Percentiles rank a stretch among this genome's conserved stretches.
Evolutionary conservation across 2,797 vertebrate genomes (phyloP).

Genomic region (Megaceryle alcyon): DNA sequence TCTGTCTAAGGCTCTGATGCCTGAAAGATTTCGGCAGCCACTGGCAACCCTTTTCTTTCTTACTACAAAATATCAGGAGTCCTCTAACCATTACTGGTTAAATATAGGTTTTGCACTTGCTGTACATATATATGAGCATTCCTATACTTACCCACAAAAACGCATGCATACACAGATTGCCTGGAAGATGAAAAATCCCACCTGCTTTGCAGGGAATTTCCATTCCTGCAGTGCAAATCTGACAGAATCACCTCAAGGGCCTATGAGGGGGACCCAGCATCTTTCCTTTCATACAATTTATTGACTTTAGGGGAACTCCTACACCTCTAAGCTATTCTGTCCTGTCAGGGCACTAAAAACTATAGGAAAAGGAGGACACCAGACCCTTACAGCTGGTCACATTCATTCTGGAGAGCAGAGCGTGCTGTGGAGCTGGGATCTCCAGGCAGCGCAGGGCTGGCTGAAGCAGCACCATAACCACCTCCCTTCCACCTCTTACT

Average conservation of each 20-base stretch:
- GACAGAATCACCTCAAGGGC: neutral
- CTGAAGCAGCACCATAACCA: neutral
- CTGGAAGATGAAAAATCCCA: neutral
- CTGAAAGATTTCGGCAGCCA: neutral
- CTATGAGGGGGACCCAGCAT: neutral
- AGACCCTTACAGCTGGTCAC: neutral
- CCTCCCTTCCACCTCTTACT: neutral
- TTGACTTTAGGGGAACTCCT: neutral
- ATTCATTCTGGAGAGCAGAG: neutral
- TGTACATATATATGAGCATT: neutral
- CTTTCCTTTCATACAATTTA: neutral
- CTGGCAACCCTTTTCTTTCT: neutral
- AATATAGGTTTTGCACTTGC: neutral
- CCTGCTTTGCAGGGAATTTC: neutral
- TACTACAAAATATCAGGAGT: neutral
- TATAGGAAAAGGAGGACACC: neutral
- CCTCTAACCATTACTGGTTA: neutral
- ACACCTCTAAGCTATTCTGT: neutral
- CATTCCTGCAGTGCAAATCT: neutral
- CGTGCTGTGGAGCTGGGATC: neutral
- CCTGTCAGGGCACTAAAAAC: neutral
- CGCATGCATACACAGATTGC: no score
- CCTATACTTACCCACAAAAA: neutral
- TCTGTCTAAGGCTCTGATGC: constrained; percentile 3
- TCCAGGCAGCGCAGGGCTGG: fast-evolving